A percentile compares a stretch with the other conserved stretches of the same genome.
Evolutionary conservation across 2,797 vertebrate species (phyloP).

Genomic region (Gymnocypris eckloni): DNA sequence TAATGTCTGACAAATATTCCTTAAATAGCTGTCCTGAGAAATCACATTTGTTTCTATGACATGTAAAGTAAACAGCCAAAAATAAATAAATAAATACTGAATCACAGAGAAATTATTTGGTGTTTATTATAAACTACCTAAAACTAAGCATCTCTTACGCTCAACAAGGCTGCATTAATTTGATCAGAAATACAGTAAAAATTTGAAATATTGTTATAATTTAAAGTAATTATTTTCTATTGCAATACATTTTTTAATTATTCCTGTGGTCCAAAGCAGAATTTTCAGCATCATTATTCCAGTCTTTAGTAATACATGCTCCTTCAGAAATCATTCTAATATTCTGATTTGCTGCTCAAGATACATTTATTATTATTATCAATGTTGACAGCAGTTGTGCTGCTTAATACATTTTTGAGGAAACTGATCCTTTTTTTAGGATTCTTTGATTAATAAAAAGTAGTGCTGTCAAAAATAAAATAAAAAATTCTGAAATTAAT

Average conservation of each 20-base stretch:
- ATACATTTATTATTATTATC: not conserved
- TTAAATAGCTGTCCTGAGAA: not conserved
- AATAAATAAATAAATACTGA: not conserved
- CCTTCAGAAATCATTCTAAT: not conserved
- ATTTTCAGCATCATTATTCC: not conserved
- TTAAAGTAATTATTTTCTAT: no score
- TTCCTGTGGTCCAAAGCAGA: no score
- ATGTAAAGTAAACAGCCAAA: not conserved
- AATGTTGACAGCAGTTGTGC: not conserved
- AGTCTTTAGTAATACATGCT: not conserved
- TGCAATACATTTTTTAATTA: no score
- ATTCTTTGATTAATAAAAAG: not conserved
- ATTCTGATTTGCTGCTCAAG: not conserved
- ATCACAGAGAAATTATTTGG: not conserved
- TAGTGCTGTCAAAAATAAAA: not conserved
- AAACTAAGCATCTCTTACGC: not conserved
- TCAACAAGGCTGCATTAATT: not conserved
- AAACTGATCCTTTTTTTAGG: not conserved
- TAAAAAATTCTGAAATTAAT: not conserved
- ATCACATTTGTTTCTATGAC: not conserved
- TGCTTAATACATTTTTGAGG: not conserved
- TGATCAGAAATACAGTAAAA: no score
- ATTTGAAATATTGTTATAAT: not conserved
- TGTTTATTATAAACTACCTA: not conserved
- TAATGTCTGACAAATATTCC: not conserved